Evolutionary conservation across 2,113 vertebrate genomes (phyloP), one percentile per base, ranked within the genome.

Genomic region (Alligator mississippiensis): DNA sequence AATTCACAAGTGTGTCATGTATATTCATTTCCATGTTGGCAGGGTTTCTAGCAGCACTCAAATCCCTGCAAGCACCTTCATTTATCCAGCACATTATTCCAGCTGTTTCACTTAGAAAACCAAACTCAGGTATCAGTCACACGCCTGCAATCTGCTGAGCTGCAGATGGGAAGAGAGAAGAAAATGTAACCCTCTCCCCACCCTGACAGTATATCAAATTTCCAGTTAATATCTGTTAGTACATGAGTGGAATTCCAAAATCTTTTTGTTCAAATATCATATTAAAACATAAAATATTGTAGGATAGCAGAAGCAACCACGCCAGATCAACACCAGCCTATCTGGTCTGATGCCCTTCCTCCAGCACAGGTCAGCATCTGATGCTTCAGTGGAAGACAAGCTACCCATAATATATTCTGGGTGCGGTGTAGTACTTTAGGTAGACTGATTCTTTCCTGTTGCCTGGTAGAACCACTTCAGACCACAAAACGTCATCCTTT

Each of bases 281-380:
- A 38, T 74, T 28, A 62, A 68, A 55, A 75, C 47, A 34, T 9
- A 72, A 62, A 88, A 24, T 13, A 28, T 16, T 0, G 0, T 6
- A 60, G 76, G 54, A 72, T 47, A 34, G 55, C 55, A 55, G 64
- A 24, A 55, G 64, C 11, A 64, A 30, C 38, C 24, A 10, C 0
- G 0, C 8, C 1, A 2, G 75, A 34, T 60, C 82, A 15, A 4
- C 0, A 0, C 22, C 1, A 1, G 34, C 55, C 87, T 70, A 9
- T 6, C 60, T 2, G 1, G 14, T 62, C 24, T 0, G 1, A 28
- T 5, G 30, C 28, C 27, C 77, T 55, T 70, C 30, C 68, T 55
- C 75, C 55, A 66, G 24, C 47, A 70, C 60, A 55, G 27, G 55
- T 66, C 47, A 6, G 55, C 2, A 75, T 22, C 79, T 62, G 30